Percentiles rank a stretch among this genome's conserved stretches.
Evolutionary conservation across 2,113 vertebrate genomes (phyloP).

Genomic region (Rhinopithecus roxellana): DNA sequence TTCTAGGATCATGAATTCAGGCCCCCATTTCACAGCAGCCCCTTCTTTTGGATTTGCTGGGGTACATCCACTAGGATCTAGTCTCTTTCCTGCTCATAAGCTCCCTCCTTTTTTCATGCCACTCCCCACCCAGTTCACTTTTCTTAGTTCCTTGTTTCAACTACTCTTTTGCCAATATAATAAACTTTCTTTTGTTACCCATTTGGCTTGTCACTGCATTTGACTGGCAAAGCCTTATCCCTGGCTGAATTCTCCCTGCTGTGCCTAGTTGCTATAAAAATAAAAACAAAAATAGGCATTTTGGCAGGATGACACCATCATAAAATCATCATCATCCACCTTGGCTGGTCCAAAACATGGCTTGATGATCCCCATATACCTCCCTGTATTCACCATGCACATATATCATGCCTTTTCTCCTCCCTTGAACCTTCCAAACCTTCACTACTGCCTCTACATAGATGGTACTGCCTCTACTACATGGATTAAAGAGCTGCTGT

Average conservation of each 20-base stretch:
- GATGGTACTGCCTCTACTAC: neutral
- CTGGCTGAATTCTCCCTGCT: neutral
- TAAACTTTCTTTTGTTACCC: neutral
- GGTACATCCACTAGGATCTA: neutral
- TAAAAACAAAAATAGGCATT: neutral
- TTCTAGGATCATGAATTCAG: neutral
- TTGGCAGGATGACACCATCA: neutral
- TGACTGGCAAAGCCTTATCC: neutral
- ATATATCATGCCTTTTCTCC: neutral
- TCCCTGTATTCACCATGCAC: neutral
- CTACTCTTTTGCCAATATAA: neutral
- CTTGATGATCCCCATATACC: neutral
- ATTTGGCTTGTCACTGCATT: neutral
- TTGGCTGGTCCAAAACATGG: neutral
- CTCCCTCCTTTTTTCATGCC: neutral
- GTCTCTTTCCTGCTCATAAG: neutral
- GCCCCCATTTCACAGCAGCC: accelerated
- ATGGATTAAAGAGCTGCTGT: neutral
- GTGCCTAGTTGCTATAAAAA: neutral
- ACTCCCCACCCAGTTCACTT: neutral
- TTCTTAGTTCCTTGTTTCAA: neutral
- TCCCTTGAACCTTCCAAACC: neutral
- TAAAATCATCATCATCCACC: neutral
- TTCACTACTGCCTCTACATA: neutral
- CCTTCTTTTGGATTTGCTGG: neutral